These are phyloP conservation scores for Drosophila dunni DNA, from an alignment of 1,140 invertebrate genomes.

Conservation along the genomic window DNA sequence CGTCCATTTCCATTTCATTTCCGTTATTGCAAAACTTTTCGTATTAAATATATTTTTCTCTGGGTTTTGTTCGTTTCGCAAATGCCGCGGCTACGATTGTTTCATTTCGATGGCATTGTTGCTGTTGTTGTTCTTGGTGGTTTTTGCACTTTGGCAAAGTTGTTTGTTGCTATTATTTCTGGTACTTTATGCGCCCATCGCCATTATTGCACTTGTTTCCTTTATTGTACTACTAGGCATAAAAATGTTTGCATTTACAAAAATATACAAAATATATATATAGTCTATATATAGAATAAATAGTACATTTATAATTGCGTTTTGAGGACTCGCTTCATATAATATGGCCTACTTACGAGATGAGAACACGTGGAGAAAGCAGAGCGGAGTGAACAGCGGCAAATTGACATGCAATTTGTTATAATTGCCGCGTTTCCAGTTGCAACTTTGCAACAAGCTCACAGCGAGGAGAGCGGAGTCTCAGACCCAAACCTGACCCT, in stretches of 20 bases:
- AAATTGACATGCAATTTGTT: slow-evolving; percentile 81
- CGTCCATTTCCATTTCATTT: slow-evolving; percentile 83
- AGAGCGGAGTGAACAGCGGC: neutral
- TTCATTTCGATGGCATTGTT: slow-evolving; percentile 67
- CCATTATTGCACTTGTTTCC: slow-evolving; percentile 82
- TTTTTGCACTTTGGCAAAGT: slow-evolving; percentile 78
- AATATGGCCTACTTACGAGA: slow-evolving; percentile 30
- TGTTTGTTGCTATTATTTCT: slow-evolving; percentile 78
- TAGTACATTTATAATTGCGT: slow-evolving; percentile 8
- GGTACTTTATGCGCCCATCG: slow-evolving; percentile 71
- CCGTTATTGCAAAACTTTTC: slow-evolving; percentile 83
- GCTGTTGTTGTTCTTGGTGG: slow-evolving; percentile 46
- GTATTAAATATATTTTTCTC: slow-evolving; percentile 82
- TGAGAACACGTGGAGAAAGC: neutral
- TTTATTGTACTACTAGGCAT: slow-evolving; percentile 72
- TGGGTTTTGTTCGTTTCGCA: slow-evolving; percentile 16
- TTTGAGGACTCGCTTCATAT: slow-evolving; percentile 1
- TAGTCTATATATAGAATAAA: slow-evolving; percentile 8
- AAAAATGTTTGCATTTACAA: slow-evolving; percentile 76
- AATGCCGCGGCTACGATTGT: slow-evolving; percentile 60
- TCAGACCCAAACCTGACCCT: slow-evolving; percentile 54
- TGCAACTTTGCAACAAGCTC: neutral
- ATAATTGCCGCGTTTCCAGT: slow-evolving; percentile 54
- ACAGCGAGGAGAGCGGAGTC: neutral
- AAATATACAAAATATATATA: slow-evolving; percentile 46